These are phyloP conservation scores for Enoplosus armatus DNA, from an alignment of 2,797 vertebrate genomes.

Conservation along the genomic window DNA sequence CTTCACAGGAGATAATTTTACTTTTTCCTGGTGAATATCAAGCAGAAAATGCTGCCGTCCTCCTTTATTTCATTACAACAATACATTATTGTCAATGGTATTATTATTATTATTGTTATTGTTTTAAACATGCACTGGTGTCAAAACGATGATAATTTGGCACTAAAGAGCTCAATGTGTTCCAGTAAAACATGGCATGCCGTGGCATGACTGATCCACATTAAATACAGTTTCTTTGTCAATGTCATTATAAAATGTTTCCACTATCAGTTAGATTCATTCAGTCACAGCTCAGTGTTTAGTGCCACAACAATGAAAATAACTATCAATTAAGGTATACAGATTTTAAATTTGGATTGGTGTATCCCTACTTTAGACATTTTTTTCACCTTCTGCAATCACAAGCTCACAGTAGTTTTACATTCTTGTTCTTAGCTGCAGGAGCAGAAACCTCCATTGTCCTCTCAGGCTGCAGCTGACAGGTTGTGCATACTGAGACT, in stretches of 20 bases:
- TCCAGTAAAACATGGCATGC: not conserved
- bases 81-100: not conserved
- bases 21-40: slow-evolving; percentile 5
- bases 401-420: not conserved
- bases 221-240: slow-evolving; percentile 9
- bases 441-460: not conserved
- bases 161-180: not conserved
- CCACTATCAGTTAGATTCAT: not conserved
- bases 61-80: not conserved
- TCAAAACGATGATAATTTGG: not conserved
- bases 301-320: slow-evolving; percentile 1
- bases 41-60: not conserved
- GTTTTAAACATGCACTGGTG: not conserved
- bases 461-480: slow-evolving; percentile 19
- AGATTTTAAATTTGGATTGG: not conserved
- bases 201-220: not conserved
- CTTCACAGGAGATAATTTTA: slow-evolving; percentile 3
- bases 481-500: slow-evolving; percentile 18
- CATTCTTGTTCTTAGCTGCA: not conserved
- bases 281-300: slow-evolving; percentile 1
- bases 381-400: not conserved
- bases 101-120: not conserved
- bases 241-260: slow-evolving; percentile 9
- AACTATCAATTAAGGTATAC: too few relatives aligned
- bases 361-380: not conserved